phyloP scores from a whole-genome alignment of 2,888 invertebrate species.

The Caenorhabditis imperialis region DNA sequence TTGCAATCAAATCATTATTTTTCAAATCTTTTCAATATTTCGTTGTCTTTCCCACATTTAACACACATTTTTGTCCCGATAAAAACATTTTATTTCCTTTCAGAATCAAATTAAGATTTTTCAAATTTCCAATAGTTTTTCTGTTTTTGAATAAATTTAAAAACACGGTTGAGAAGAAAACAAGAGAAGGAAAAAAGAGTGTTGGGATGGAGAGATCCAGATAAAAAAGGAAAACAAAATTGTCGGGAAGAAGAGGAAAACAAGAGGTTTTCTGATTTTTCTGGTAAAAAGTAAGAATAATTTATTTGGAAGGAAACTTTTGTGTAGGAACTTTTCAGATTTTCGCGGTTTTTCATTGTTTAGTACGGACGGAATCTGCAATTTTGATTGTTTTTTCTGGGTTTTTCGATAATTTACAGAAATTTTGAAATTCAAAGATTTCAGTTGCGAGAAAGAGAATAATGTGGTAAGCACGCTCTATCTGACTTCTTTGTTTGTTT shows the following conservation, averaged over 20 bases:
- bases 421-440: no score
- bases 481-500: no score
- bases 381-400: no score
- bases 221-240: neutral
- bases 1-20: no score
- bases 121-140: neutral
- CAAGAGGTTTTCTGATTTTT: neutral
- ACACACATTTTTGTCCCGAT: conserved; percentile 5
- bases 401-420: no score
- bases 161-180: no score
- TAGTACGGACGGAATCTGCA: conserved; percentile 30
- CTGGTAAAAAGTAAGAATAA: no score
- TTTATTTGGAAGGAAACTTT: no score
- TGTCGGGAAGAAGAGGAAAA: neutral
- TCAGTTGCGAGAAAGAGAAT: no score
- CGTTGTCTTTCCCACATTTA: neutral
- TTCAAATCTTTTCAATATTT: no score
- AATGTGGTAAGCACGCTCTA: no score
- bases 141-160: neutral
- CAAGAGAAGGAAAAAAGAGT: neutral
- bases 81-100: conserved; percentile 20
- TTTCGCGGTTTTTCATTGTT: conserved; percentile 13
- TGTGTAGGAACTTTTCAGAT: neutral
- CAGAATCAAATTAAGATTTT: conserved; percentile 6
- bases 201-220: neutral